A percentile compares a stretch with the other conserved stretches of the same genome.
phyloP scores from a whole-genome alignment of 2,113 vertebrate genomes.

The Tupaia tana region DNA sequence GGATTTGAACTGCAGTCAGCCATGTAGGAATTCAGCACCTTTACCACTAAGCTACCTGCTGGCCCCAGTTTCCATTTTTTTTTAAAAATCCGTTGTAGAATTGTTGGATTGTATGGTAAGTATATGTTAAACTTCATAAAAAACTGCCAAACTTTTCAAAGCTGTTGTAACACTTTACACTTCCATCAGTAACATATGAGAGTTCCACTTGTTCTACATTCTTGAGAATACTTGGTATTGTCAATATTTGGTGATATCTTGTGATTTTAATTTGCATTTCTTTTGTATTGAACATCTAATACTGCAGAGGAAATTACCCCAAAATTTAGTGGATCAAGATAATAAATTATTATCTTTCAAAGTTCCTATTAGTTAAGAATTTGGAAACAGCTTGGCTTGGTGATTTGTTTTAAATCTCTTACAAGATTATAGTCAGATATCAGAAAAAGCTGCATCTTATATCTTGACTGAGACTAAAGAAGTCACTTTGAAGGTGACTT shows the following conservation, averaged over 20 bases:
- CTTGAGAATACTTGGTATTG: too few species aligned
- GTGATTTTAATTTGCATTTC: background rate
- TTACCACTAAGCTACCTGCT: too few species aligned
- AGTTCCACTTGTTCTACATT: too few species aligned
- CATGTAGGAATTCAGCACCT: too few species aligned
- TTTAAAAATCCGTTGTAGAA: background rate
- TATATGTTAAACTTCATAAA: background rate
- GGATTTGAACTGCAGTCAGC: too few species aligned
- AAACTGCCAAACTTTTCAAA: background rate
- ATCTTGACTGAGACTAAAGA: background rate
- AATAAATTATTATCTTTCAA: constrained; percentile 8
- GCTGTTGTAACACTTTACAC: too few species aligned
- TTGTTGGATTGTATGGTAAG: background rate
- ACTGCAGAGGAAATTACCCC: background rate
- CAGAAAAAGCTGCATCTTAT: background rate
- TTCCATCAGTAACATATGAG: too few species aligned
- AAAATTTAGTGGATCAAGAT: background rate
- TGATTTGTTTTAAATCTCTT: background rate
- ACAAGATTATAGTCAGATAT: background rate
- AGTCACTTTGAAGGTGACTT: background rate
- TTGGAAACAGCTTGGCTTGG: background rate
- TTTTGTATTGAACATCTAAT: background rate
- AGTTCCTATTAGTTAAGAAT: background rate
- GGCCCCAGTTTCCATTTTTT: background rate
- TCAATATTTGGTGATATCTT: too few species aligned